Percentiles rank a stretch among this genome's conserved stretches.
Evolutionary conservation across 2,888 invertebrate species (phyloP).

Genomic region (Lordiphosa fenestrarum): DNA sequence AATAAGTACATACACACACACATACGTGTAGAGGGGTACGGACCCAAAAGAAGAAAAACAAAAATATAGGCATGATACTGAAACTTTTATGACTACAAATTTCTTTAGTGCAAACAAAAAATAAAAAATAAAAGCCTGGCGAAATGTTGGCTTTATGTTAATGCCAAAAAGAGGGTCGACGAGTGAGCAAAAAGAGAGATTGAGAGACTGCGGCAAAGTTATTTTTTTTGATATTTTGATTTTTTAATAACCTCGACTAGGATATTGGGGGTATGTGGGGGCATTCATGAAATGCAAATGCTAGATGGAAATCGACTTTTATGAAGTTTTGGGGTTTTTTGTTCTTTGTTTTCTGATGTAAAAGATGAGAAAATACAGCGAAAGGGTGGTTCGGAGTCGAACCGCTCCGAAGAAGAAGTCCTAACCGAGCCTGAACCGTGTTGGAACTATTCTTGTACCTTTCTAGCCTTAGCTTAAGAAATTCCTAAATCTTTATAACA

Average conservation of each 20-base stretch:
- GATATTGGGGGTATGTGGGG: not conserved
- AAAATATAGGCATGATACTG: conserved; percentile 44
- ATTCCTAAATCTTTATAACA: too few species aligned
- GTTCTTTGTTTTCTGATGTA: too few species aligned
- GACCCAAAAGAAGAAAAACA: conserved; percentile 1
- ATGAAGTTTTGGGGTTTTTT: too few species aligned
- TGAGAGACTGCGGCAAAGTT: conserved; percentile 41
- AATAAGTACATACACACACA: conserved; percentile 27
- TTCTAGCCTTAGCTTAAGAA: too few species aligned
- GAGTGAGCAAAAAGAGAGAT: conserved; percentile 17
- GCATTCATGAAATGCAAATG: too few species aligned
- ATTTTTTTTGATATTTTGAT: not conserved
- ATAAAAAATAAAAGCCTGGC: conserved; percentile 21
- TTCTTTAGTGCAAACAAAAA: conserved; percentile 37
- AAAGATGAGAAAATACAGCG: too few species aligned
- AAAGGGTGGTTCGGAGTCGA: too few species aligned
- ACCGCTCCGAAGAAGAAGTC: too few species aligned
- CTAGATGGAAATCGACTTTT: too few species aligned
- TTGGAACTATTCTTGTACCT: too few species aligned
- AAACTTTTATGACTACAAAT: conserved; percentile 48
- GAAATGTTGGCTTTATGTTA: conserved; percentile 40
- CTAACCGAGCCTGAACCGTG: too few species aligned
- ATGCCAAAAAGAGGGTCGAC: conserved; percentile 15
- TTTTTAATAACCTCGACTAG: not conserved
- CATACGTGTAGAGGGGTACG: conserved; percentile 5